Conservation (phyloP, 2,888 invertebrate genomes). For the Trissolcus japonicus region DNA sequence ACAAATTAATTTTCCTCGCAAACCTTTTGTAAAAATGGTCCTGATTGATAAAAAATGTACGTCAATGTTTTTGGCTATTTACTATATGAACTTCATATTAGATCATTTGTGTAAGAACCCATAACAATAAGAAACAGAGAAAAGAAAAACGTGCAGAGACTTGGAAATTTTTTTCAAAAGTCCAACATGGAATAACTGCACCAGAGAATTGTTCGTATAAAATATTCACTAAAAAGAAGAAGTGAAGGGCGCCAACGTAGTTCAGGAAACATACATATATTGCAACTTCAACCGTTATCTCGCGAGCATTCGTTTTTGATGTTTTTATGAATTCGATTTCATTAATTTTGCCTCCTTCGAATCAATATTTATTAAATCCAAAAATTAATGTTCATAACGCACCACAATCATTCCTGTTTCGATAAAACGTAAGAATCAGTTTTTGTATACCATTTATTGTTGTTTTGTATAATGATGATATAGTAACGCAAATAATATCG, state of each 20-base stretch:
- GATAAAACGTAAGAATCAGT: no score
- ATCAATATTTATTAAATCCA: constrained; percentile 18
- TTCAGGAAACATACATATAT: constrained; percentile 64
- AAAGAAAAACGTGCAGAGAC: constrained; percentile 68
- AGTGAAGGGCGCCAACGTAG: constrained; percentile 57
- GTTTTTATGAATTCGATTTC: constrained; percentile 56
- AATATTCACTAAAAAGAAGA: constrained; percentile 70
- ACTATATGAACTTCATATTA: constrained; percentile 31
- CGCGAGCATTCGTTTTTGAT: constrained; percentile 59
- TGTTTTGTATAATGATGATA: no score
- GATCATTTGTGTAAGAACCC: constrained; percentile 66
- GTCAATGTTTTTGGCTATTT: constrained; percentile 24
- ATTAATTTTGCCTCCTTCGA: constrained; percentile 39
- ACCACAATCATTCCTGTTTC: no score
- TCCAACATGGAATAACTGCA: constrained; percentile 72
- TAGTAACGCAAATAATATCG: no score
- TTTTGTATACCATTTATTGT: no score
- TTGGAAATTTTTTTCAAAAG: constrained; percentile 66
- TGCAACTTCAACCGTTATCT: constrained; percentile 68
- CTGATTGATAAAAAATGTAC: no score
- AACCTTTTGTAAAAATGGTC: no score
- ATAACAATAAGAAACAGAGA: constrained; percentile 56
- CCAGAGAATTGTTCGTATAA: constrained; percentile 73
- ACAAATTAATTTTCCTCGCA: no score
- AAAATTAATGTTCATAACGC: no score